Base-by-base conservation (phyloP, 2,888 invertebrate species). In the Osedax fenrisi region DNA sequence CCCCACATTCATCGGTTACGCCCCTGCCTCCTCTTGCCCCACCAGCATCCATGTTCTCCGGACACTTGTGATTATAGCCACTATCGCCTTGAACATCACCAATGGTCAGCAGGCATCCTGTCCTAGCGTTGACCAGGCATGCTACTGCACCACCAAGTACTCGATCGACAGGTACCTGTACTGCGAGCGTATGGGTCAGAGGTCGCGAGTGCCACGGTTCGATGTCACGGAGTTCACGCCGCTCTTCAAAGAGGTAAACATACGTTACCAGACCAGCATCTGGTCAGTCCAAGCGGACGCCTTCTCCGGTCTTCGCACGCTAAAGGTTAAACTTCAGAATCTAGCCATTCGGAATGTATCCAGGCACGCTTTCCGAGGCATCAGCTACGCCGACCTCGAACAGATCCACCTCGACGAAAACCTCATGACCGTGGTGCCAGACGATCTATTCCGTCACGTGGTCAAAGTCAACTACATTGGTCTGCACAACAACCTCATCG, bases 121-220 rank as follows among this genome's bases (percentile, higher is more conserved):
- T 56, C 75, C 75, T n/a, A 66, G 59, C n/a, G 25, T 66, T 3
- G 67, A 24, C 21, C n/a, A 3, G 10, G 41, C 41, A 10, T 77
- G 77, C 56, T 56, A 27, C 72, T 77, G 77, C 27, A 71, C 66
- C 24, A 61, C 22, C 10, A 77, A 77, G 59, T 77, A 68, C 62
- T 26, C 22, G n/a, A 26, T 25, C 27, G 24, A 69, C 62, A 25
- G 69, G 59, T 76, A 76, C 68, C 61, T 77, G 56, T 77, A 77
- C 41, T 77, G 77, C 66, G 75, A 76, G 24, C 21, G 69, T 17
- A 41, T 77, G 25, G 77, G 77, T 1, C 13, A 74, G 22, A 24
- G 71, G 10, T 22, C 26, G n/a, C 17, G 21, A 23, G 62, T 76
- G 13, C 77, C 77, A 2, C 26, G 41, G 2, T 77, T 77, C 70